phyloP scores from a whole-genome alignment of 2,797 vertebrate species.

The Pyrrhura leucotis region DNA sequence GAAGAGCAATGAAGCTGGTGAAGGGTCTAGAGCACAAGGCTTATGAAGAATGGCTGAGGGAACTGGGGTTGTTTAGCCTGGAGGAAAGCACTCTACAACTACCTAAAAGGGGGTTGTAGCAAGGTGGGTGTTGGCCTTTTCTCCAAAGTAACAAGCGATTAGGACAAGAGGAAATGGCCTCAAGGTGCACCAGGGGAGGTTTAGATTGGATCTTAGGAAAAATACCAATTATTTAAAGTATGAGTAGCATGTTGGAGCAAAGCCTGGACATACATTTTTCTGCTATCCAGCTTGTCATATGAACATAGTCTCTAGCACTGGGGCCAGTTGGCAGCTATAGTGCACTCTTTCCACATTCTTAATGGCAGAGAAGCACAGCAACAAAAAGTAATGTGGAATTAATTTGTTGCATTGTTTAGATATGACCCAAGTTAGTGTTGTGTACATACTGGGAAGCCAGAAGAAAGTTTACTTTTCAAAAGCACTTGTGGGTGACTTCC shows the following conservation, averaged over 20 bases:
- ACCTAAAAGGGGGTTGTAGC: not conserved
- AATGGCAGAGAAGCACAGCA: not conserved
- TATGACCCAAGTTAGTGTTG: not conserved
- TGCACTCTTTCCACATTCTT: not conserved
- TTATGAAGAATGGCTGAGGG: not conserved
- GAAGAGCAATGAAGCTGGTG: not conserved
- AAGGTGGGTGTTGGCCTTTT: not conserved
- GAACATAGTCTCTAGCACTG: not conserved
- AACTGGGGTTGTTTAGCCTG: not conserved
- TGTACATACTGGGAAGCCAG: not conserved
- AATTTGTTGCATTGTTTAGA: not conserved
- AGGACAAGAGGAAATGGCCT: not conserved
- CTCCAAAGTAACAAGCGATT: not conserved
- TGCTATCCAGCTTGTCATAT: not conserved
- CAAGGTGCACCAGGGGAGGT: not conserved
- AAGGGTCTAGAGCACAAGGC: not conserved
- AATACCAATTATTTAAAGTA: not conserved
- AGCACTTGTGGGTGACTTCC: not conserved
- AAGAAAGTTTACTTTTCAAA: not conserved
- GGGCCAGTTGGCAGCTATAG: not conserved
- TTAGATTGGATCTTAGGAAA: not conserved
- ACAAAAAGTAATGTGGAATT: not conserved
- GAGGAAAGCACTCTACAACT: not conserved
- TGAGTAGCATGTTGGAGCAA: not conserved
- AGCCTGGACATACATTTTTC: not conserved